Evolutionary conservation across 2,888 invertebrate species (phyloP), one percentile per base, ranked within the genome.

Genomic region (Mythimna impura): DNA sequence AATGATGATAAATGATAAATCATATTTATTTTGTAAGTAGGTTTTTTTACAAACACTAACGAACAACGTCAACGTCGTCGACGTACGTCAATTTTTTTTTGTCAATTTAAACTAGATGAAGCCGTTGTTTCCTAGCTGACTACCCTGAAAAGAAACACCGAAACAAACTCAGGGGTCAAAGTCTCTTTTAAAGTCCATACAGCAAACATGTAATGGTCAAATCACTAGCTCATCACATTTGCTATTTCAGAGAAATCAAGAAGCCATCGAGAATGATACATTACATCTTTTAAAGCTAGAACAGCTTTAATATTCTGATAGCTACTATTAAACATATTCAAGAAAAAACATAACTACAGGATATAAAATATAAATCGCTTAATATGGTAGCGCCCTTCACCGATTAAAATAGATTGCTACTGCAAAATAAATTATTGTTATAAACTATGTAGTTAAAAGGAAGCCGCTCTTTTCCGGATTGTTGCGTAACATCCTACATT

Each of bases 401-500:
- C 2, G 64, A 54, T 63, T 58, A 54, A 69, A 52, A 22, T 47
- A 66, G 52, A 69, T 71, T 54, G 50, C 54, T 36, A 67, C 54
- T 65, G 20, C 3, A 54, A 62, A 64, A 50, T 68, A 74, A 43
- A 64, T 50, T 0, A 30, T 25, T 40, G 14, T 17, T 9, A 47
- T 57, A 30, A 30, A 50, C 17, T 22, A 14, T 12, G 36, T 36
- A 43, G 22, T 57, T 10, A 63, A 14, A 73, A 64, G 36, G 43
- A 67, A 71, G 73, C 62, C 80, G 34, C 54, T 80, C 77, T 54
- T 70, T 83, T 82, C 83, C 83, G 83, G 75, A 50, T 55, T 47
- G 52, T 82, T 83, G 52, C 69, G 71, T 73, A 78, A 82, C 58
- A 58, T 73, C 71, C 68, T 73, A 25, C 30, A 17, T 62, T 22